Percentiles rank a stretch among this genome's conserved stretches.
These are phyloP conservation scores for Epinotia ramella DNA, from an alignment of 2,888 invertebrate species.

Conservation along the genomic window DNA sequence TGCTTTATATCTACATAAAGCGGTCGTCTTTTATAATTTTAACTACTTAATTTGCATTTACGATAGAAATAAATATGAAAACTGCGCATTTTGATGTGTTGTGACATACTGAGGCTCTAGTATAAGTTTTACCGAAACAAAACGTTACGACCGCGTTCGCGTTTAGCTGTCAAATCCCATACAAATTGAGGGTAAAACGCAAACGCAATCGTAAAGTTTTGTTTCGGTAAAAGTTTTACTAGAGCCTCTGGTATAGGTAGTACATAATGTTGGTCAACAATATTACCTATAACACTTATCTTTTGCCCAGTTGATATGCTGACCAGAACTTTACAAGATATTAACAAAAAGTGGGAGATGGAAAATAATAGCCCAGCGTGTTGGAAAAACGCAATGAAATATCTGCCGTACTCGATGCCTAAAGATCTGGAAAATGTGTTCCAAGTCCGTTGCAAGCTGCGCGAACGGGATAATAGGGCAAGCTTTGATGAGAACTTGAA, in stretches of 20 bases:
- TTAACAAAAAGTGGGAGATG: slow-evolving; percentile 53
- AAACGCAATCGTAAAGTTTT: no score
- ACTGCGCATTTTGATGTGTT: slow-evolving; percentile 6
- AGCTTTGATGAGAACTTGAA: slow-evolving; percentile 80
- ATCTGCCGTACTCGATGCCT: slow-evolving; percentile 62
- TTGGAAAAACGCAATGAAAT: slow-evolving; percentile 52
- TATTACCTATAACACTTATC: neutral
- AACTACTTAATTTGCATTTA: slow-evolving; percentile 17
- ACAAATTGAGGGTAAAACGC: no score
- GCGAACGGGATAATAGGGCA: slow-evolving; percentile 59
- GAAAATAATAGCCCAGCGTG: slow-evolving; percentile 50
- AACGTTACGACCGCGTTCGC: no score
- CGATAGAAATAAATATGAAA: neutral
- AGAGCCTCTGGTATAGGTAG: no score
- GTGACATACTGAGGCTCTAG: neutral
- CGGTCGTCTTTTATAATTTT: neutral
- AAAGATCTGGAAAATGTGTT: slow-evolving; percentile 62
- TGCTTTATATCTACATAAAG: neutral
- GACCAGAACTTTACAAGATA: slow-evolving; percentile 57
- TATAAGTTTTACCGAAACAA: no score
- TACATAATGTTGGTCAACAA: no score
- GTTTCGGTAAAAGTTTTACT: no score
- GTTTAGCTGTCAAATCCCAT: no score
- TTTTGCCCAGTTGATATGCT: slow-evolving; percentile 62
- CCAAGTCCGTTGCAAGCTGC: slow-evolving; percentile 60